Percentiles rank a stretch among this genome's conserved stretches.
These are phyloP conservation scores for Microctonus brassicae DNA, from an alignment of 2,888 invertebrate species.

Conservation along the genomic window DNA sequence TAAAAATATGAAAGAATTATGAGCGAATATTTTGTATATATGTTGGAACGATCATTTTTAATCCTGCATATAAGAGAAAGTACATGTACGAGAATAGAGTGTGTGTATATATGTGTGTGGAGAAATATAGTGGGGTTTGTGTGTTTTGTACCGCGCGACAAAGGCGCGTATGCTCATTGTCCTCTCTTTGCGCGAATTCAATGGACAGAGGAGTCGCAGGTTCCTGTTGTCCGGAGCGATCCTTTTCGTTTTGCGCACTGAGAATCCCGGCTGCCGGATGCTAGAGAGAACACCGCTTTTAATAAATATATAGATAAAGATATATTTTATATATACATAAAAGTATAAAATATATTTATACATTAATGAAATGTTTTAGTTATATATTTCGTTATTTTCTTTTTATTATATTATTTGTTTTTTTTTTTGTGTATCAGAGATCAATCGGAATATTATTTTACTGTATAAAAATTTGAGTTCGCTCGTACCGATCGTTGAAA, in stretches of 20 bases:
- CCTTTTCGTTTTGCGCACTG: conserved; percentile 33
- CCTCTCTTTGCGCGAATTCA: conserved; percentile 48
- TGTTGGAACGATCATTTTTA: conserved; percentile 34
- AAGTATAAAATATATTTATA: neutral
- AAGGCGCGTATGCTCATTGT: conserved; percentile 50
- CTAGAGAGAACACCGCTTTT: conserved; percentile 10
- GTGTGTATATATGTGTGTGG: neutral
- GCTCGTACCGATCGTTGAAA: no score
- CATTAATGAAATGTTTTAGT: no score
- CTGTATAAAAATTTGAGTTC: no score
- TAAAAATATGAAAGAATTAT: neutral
- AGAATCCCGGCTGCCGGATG: conserved; percentile 25
- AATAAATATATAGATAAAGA: conserved; percentile 14
- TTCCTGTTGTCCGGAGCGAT: conserved; percentile 37
- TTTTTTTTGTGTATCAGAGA: no score
- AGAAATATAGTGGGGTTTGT: conserved; percentile 17
- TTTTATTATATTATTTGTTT: no score
- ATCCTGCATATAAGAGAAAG: conserved; percentile 31
- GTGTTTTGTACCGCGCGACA: conserved; percentile 51
- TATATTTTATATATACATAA: neutral
- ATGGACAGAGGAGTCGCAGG: conserved; percentile 39
- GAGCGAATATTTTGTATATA: neutral
- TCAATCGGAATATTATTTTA: no score
- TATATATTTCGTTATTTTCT: no score
- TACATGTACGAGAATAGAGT: conserved; percentile 20